phyloP scores from a whole-genome alignment of 2,797 vertebrate genomes.

The Rhinoraja longicauda region DNA sequence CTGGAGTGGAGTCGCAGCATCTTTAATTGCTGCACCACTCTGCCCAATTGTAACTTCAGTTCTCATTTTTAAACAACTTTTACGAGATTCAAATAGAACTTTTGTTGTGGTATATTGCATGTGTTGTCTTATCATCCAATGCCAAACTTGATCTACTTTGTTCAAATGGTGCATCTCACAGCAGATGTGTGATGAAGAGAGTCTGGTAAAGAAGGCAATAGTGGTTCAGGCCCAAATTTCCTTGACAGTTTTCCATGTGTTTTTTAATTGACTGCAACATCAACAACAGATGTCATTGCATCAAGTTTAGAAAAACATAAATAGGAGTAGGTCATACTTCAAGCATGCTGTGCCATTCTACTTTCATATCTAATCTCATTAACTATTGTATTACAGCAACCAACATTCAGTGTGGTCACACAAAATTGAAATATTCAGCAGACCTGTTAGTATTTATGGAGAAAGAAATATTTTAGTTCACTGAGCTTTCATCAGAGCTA shows the following conservation, averaged over 20 bases:
- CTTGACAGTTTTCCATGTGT: background rate
- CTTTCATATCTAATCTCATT: too few relatives aligned
- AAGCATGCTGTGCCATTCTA: too few relatives aligned
- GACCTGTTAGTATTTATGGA: too few relatives aligned
- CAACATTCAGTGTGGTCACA: too few relatives aligned
- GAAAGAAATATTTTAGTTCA: too few relatives aligned
- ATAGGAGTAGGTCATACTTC: too few relatives aligned
- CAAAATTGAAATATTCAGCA: too few relatives aligned
- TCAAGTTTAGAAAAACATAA: too few relatives aligned
- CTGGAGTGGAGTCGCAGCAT: too few relatives aligned
- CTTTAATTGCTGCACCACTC: too few relatives aligned
- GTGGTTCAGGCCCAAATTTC: background rate
- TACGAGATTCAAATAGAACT: background rate
- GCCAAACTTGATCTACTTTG: background rate
- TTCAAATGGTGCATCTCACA: background rate
- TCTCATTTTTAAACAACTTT: background rate
- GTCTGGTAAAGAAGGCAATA: background rate
- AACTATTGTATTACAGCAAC: too few relatives aligned
- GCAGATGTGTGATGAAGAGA: background rate
- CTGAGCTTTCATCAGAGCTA: too few relatives aligned
- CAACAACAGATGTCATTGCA: background rate
- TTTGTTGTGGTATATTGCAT: background rate
- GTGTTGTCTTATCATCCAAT: background rate
- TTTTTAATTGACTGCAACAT: background rate
- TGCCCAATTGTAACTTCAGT: background rate